These are phyloP conservation scores for Numenius arquata DNA, from an alignment of 2,113 vertebrate genomes.

Conservation along the genomic window DNA sequence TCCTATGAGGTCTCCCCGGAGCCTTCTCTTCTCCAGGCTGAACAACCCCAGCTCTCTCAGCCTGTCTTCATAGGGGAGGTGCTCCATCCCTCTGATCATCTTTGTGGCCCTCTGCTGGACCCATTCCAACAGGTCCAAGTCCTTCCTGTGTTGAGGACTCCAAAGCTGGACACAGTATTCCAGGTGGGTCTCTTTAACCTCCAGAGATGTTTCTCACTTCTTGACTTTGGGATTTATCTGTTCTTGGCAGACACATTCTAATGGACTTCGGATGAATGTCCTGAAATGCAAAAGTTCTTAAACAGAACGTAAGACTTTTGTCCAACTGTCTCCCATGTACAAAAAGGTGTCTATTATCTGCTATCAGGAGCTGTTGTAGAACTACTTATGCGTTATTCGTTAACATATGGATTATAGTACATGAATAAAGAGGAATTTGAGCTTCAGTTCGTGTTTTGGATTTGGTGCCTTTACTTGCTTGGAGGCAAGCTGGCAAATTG, in stretches of 20 bases:
- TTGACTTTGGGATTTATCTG: background rate
- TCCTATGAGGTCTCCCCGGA: too few species aligned
- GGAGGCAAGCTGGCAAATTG: background rate
- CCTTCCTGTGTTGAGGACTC: too few species aligned
- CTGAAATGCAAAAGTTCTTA: background rate
- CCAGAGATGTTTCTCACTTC: background rate
- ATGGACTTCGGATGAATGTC: background rate
- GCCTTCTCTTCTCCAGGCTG: too few species aligned
- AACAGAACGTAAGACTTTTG: background rate
- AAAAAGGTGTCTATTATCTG: background rate
- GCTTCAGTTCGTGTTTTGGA: background rate
- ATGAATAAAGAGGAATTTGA: background rate
- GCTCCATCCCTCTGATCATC: too few species aligned
- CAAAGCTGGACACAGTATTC: too few species aligned
- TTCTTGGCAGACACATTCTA: background rate
- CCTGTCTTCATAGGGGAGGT: too few species aligned
- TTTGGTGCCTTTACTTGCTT: background rate
- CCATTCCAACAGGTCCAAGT: too few species aligned
- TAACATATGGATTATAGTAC: background rate
- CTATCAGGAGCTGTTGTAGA: background rate
- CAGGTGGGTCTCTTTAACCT: background rate
- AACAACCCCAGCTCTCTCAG: too few species aligned
- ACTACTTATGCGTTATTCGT: background rate
- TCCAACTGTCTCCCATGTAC: background rate
- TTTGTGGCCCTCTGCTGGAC: too few species aligned